phyloP scores from a whole-genome alignment of 2,888 invertebrate species.

The Rapana venosa region DNA sequence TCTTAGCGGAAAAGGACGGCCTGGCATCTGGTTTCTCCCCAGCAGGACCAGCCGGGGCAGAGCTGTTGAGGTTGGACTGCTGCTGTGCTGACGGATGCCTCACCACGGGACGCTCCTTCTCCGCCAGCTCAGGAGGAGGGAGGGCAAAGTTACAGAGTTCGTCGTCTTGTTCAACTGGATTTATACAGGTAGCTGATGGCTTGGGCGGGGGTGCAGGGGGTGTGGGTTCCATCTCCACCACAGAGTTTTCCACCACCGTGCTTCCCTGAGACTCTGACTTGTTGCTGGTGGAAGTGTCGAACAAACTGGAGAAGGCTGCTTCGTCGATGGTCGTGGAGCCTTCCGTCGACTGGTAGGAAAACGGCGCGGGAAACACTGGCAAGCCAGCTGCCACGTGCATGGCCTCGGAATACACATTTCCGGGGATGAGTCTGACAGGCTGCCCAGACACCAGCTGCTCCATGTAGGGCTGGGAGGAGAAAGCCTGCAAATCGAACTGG shows the following conservation, averaged over 20 bases:
- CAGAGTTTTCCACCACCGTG: conserved; percentile 33
- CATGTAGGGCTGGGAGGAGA: conserved; percentile 52
- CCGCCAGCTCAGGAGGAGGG: conserved; percentile 51
- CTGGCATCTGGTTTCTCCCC: conserved; percentile 24
- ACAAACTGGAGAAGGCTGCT: conserved; percentile 64
- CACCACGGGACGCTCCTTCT: conserved; percentile 33
- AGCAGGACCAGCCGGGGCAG: background rate
- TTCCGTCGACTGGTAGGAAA: conserved; percentile 43
- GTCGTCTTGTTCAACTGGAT: conserved; percentile 67
- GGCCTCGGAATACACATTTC: conserved; percentile 41
- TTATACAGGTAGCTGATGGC: conserved; percentile 46
- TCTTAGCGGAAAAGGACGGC: background rate
- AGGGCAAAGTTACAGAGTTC: conserved; percentile 69
- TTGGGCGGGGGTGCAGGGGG: conserved; percentile 35
- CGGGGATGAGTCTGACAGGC: conserved; percentile 43
- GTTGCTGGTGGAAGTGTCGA: conserved; percentile 48
- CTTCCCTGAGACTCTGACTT: conserved; percentile 4
- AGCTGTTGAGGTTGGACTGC: background rate
- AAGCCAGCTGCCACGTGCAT: conserved; percentile 42
- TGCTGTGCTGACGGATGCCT: background rate
- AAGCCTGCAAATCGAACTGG: conserved; percentile 50
- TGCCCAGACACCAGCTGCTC: conserved; percentile 53
- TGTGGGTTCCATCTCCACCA: conserved; percentile 32
- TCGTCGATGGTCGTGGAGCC: conserved; percentile 64
- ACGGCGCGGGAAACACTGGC: conserved; percentile 36